Base-by-base conservation (phyloP, 2,113 vertebrate genomes). In the Ictalurus punctatus region DNA sequence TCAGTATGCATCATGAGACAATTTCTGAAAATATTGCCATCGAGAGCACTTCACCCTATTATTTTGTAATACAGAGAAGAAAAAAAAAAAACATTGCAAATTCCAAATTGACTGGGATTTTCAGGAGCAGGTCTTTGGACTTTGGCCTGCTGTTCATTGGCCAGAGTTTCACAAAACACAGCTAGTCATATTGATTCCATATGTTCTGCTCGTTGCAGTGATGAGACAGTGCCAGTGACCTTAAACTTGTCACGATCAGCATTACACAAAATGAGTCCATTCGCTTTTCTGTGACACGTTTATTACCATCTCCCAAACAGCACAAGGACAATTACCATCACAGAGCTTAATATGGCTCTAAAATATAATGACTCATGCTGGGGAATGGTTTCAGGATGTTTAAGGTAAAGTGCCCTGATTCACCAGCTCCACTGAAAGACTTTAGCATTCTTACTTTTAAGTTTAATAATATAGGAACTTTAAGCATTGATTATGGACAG, bases 231-330 rank as follows among this genome's bases (percentile, higher is more conserved):
- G 63, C 85, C 71, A 80, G 71, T 65, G 84, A 84, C 84, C 56
- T 88, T 88, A 82, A 88, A 88, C 83, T 65, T 58, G 80, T 83
- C 73, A 69, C 16, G 67, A 88, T 73, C 78, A 44, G 83, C 76
- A 30, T 78, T 79, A 90, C 71, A 61, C 71, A 79, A 74, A 90
- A 87, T 87, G 83, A 63, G 73, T 69, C 58, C 25, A 6, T 82
- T 85, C 65, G 21, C 27, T n/a, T 90, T 87, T 85, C 63, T 65
- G 40, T 48, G 86, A 63, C 83, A 82, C 13, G 19, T 90, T 90
- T 90, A 90, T 78, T 81, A 67, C 87, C 84, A 69, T 85, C 48
- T 67, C 37, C 59, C 69, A 83, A 86, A 88, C 44, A 78, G 67
- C 44, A 52, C 82, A 83, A 82, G 58, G 65, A 73, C 84, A 83